phyloP scores from a whole-genome alignment of 2,888 invertebrate genomes.

The Steinernema hermaphroditum region DNA sequence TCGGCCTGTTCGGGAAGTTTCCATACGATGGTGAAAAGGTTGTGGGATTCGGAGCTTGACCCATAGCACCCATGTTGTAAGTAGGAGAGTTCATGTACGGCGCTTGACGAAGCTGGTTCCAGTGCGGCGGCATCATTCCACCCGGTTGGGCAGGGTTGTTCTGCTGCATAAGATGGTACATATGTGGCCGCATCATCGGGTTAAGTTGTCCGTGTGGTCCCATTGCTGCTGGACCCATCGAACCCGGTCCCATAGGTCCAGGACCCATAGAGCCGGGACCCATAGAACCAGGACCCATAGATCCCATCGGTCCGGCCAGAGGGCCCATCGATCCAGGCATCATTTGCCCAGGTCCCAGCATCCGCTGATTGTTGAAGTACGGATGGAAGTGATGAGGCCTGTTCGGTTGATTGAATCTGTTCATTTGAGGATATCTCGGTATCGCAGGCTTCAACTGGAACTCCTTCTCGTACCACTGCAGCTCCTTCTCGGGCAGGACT shows the following conservation, averaged over 20 bases:
- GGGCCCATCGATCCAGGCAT: slow-evolving; percentile 1
- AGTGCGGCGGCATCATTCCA: slow-evolving; percentile 36
- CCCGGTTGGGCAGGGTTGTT: slow-evolving; percentile 44
- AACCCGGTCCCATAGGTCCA: background rate
- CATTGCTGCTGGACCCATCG: slow-evolving; percentile 17
- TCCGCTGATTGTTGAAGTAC: slow-evolving; percentile 6
- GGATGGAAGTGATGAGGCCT: slow-evolving; percentile 20
- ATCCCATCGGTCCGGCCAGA: slow-evolving; percentile 6
- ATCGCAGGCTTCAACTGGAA: background rate
- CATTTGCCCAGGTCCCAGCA: slow-evolving; percentile 14
- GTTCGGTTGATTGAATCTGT: background rate
- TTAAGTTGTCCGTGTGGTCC: slow-evolving; percentile 13
- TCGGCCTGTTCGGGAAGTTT: slow-evolving; percentile 3
- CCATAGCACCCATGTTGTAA: slow-evolving; percentile 14
- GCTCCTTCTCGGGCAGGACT: slow-evolving; percentile 7
- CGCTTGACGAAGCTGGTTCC: slow-evolving; percentile 16
- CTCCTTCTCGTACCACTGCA: slow-evolving; percentile 26
- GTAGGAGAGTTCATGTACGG: background rate
- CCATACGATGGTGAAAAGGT: slow-evolving; percentile 13
- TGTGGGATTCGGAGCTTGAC: background rate
- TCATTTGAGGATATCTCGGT: background rate
- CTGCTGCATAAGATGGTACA: slow-evolving; percentile 35
- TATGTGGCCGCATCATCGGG: slow-evolving; percentile 30
- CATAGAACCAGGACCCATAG: background rate
- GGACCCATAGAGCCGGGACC: slow-evolving; percentile 28